Base-by-base conservation (phyloP, 2,797 vertebrate genomes). In the Ctenosaura bakeri region DNA sequence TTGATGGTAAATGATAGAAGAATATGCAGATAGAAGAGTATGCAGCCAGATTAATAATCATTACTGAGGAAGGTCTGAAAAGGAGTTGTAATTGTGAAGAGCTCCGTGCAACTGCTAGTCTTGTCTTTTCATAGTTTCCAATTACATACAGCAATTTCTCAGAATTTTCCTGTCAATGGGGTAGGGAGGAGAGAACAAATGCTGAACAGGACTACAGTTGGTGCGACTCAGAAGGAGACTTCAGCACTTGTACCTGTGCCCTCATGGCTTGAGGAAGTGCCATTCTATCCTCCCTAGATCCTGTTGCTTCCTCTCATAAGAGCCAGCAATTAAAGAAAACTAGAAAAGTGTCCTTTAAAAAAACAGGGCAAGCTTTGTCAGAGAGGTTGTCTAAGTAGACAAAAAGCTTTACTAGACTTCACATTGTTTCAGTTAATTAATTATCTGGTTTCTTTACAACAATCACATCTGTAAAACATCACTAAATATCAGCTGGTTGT, bases 401-500 rank as follows among this genome's bases (percentile, higher is more conserved):
- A 74, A 20, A 35, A 38, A 18, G 16, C 18, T 18, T 1, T 35
- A 74, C 35, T 16, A 38, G 35, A 16, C 5, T 38, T 74, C 16
- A 74, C 38, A 20, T 38, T 18, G 73, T 24, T 74, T 38, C 18
- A 74, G n/a, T 8, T 74, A 46, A 82, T 74, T 59, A n/a, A 38
- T 42, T 59, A 81, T 38, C 46, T 71, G 50, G 73, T 73, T 73
- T 10, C 26, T 18, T 56, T 46, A 46, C 42, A 46, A 46, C 0
- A 76, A 86, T 90, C 4, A 18, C 7, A 54, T 42, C 18, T 82
- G 50, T 74, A 74, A 88, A 80, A 42, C 32, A 83, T 76, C 16
- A 56, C 9, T 35, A 14, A 32, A 29, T 13, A 88, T 20, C n/a
- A 38, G 52, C 9, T 35, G 14, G 32, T 50, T 38, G 42, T 90